phyloP scores from a whole-genome alignment of 2,888 invertebrate genomes.

The Lottia scabra region DNA sequence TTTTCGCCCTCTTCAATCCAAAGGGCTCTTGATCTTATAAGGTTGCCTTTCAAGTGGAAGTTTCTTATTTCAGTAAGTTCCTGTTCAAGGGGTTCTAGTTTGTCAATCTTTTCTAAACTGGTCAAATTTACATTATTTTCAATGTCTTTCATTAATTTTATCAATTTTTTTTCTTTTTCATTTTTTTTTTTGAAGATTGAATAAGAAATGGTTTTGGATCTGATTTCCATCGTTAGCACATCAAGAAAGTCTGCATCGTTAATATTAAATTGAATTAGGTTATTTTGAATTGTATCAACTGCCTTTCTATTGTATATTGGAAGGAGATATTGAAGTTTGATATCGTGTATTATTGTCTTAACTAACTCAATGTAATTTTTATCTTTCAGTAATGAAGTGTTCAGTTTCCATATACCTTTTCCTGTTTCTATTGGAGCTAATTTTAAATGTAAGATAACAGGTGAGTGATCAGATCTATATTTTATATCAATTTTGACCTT shows the following conservation, averaged over 20 bases:
- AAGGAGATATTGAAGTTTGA: neutral
- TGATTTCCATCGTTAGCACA: too few species aligned
- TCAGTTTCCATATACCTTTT: conserved; percentile 12
- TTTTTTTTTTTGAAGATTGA: conserved; percentile 9
- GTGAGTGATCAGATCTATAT: conserved; percentile 18
- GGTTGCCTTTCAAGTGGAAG: conserved; percentile 6
- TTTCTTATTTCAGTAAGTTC: neutral
- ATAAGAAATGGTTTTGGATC: conserved; percentile 8
- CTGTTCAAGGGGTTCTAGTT: neutral
- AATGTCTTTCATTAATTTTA: too few species aligned
- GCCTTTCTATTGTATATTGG: too few species aligned
- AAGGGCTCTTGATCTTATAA: conserved; percentile 7
- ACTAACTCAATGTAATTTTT: conserved; percentile 9
- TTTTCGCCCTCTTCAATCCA: conserved; percentile 19
- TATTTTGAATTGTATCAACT: too few species aligned
- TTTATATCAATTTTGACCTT: neutral
- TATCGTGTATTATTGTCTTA: conserved; percentile 5
- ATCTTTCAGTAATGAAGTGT: conserved; percentile 10
- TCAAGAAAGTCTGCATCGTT: too few species aligned
- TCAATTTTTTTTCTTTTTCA: neutral
- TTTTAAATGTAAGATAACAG: conserved; percentile 6
- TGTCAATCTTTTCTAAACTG: neutral
- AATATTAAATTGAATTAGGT: neutral
- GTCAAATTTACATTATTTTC: too few species aligned
- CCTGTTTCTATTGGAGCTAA: neutral